Evolutionary conservation across 2,113 vertebrate genomes (phyloP).

Genomic region (Phoenicopterus ruber): DNA sequence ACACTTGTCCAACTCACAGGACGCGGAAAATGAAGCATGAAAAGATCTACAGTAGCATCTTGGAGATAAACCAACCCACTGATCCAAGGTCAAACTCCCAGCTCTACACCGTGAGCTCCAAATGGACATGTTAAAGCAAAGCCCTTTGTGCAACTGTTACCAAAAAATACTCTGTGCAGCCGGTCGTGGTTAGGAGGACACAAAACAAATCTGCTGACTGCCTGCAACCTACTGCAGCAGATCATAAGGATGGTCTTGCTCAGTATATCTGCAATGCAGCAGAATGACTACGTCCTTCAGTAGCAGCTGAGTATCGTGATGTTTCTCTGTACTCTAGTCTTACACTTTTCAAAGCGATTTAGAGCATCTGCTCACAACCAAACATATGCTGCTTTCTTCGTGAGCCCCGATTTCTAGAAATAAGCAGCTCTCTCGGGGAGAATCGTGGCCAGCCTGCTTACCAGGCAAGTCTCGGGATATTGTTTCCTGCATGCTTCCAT

Average conservation of each 20-base stretch:
- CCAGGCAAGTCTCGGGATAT: not conserved
- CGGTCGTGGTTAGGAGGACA: fast-evolving
- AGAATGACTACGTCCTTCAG: not conserved
- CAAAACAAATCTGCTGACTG: not conserved
- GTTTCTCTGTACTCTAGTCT: not conserved
- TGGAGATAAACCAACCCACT: not conserved
- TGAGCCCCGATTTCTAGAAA: not conserved
- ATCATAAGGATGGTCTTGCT: not conserved
- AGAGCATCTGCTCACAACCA: not conserved
- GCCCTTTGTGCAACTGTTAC: not conserved
- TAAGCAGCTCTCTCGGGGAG: not conserved
- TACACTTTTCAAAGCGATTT: not conserved
- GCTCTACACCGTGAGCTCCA: not conserved
- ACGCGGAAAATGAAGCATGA: fast-evolving
- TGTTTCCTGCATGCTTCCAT: not conserved
- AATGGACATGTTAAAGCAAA: not conserved
- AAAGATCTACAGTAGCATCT: not conserved
- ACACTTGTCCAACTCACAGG: not conserved
- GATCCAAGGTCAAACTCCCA: not conserved
- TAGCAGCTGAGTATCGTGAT: not conserved
- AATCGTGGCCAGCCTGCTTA: not conserved
- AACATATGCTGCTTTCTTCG: not conserved
- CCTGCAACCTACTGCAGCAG: not conserved
- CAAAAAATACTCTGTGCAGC: not conserved
- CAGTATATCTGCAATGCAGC: constrained; percentile 37